Conservation (phyloP, 2,113 vertebrate species). For the Strix aluco region DNA sequence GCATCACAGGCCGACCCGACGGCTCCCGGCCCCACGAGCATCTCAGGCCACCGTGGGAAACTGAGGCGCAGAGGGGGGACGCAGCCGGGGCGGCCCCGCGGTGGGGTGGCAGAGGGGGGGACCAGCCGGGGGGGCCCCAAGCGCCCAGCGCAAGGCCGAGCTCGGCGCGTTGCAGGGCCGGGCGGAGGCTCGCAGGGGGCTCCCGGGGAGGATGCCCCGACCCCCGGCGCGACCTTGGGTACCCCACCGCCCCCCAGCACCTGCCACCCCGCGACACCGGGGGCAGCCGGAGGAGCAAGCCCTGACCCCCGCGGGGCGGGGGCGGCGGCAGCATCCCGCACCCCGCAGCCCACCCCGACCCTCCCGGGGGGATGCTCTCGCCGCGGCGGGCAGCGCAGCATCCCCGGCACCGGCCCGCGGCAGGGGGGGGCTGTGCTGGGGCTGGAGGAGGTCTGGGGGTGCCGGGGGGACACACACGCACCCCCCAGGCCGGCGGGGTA, state of each 20-base stretch:
- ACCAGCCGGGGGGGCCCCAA: accelerated
- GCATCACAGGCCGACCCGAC: accelerated
- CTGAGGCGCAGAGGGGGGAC: neutral
- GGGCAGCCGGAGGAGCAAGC: neutral
- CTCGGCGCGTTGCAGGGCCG: neutral
- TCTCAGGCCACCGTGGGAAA: neutral
- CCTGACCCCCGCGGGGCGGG: neutral
- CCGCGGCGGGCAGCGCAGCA: neutral
- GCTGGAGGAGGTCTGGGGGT: neutral
- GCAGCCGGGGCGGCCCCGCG: neutral
- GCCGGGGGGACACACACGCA: neutral
- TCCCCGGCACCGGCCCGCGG: neutral
- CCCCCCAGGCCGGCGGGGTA: neutral
- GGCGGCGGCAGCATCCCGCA: neutral
- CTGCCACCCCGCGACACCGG: neutral
- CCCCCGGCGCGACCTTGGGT: neutral
- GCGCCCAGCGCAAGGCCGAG: neutral
- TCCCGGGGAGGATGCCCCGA: neutral
- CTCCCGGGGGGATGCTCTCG: neutral
- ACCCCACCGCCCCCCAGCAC: neutral
- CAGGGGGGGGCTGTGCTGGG: neutral
- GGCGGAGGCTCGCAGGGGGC: neutral
- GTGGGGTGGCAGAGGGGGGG: accelerated
- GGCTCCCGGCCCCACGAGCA: neutral
- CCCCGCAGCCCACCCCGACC: neutral